Conservation (phyloP, 2,888 invertebrate genomes). For the Rhingia campestris region DNA sequence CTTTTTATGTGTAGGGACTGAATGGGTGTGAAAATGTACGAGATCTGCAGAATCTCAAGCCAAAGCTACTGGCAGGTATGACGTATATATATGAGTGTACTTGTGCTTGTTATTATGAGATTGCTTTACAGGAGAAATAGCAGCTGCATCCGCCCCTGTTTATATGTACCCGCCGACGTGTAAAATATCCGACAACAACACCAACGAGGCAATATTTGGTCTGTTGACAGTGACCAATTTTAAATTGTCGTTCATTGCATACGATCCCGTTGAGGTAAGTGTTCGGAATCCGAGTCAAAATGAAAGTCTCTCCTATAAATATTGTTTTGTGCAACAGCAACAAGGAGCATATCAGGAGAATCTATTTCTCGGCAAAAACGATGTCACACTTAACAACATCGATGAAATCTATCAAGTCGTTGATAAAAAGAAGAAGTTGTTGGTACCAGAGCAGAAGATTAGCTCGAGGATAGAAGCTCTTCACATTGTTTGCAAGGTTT, state of each 20-base stretch:
- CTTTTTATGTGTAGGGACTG: slow-evolving; percentile 38
- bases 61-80: slow-evolving; percentile 65
- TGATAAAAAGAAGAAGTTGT: slow-evolving; percentile 79
- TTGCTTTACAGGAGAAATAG: slow-evolving; percentile 84
- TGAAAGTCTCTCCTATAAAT: neutral
- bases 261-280: slow-evolving; percentile 66
- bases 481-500: slow-evolving; percentile 81
- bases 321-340: slow-evolving; percentile 62
- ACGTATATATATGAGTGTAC: neutral
- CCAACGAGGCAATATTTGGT: slow-evolving; percentile 92
- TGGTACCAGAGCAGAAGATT: slow-evolving; percentile 81
- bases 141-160: slow-evolving; percentile 93
- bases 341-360: slow-evolving; percentile 80
- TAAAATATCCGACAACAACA: slow-evolving; percentile 84
- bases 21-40: slow-evolving; percentile 57
- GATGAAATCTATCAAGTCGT: slow-evolving; percentile 81
- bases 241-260: slow-evolving; percentile 93
- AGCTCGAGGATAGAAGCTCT: slow-evolving; percentile 81
- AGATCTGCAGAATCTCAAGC: slow-evolving; percentile 59
- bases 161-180: slow-evolving; percentile 89
- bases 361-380: slow-evolving; percentile 80
- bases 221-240: slow-evolving; percentile 95
- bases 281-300: neutral
- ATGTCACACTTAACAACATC: slow-evolving; percentile 82
- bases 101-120: neutral